A percentile compares a stretch with the other conserved stretches of the same genome.
Conservation (phyloP, 1,140 invertebrate genomes). For the Drosophila varians region DNA sequence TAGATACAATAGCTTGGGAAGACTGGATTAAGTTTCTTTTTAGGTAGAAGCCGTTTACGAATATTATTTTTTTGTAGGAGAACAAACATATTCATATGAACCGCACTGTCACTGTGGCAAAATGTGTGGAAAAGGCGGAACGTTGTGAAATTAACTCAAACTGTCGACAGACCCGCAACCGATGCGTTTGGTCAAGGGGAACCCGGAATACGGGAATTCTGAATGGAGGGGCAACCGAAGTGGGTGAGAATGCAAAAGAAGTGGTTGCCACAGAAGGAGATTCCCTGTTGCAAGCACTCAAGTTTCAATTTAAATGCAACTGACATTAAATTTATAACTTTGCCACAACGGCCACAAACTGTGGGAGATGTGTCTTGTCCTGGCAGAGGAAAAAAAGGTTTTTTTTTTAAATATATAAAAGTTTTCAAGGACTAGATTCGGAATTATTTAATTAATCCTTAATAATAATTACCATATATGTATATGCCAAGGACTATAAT, state of each 20-base stretch:
- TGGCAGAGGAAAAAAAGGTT: background rate
- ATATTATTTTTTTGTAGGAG: no score
- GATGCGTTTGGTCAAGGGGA: slow-evolving; percentile 14
- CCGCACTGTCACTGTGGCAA: background rate
- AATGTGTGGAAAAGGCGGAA: slow-evolving; percentile 52
- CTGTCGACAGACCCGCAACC: slow-evolving; percentile 50
- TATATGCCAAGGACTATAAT: no score
- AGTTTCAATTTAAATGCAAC: slow-evolving; percentile 81
- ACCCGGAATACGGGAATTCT: background rate
- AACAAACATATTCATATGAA: no score
- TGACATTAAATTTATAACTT: slow-evolving; percentile 82
- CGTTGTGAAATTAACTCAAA: slow-evolving; percentile 71
- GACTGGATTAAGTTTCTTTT: no score
- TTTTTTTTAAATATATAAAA: no score
- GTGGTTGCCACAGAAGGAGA: slow-evolving; percentile 6
- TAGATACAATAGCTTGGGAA: no score
- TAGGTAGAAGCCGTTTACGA: no score
- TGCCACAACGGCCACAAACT: slow-evolving; percentile 57
- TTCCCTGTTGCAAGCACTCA: slow-evolving; percentile 31
- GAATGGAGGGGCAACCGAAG: background rate
- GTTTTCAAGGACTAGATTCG: no score
- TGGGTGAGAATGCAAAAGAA: no score
- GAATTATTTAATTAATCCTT: no score
- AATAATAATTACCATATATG: no score
- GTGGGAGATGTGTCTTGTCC: slow-evolving; percentile 32